These are phyloP conservation scores for Fabriciana adippe DNA, from an alignment of 2,888 invertebrate genomes.

Conservation along the genomic window DNA sequence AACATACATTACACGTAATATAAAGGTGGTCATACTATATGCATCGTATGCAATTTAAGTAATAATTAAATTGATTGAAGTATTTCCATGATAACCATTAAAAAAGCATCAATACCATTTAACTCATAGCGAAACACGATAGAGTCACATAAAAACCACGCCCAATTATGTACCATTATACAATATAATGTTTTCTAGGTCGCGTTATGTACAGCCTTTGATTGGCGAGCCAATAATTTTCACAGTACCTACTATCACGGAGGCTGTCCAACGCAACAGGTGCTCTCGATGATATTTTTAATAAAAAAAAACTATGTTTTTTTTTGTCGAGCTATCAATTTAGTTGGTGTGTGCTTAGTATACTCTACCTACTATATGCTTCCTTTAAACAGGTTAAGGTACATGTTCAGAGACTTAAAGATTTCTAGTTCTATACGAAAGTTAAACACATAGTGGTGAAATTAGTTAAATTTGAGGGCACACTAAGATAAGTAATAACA, in stretches of 20 bases:
- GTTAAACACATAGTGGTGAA: too few relatives aligned
- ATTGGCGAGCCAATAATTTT: constrained; percentile 46
- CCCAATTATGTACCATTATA: constrained; percentile 40
- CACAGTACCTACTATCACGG: constrained; percentile 43
- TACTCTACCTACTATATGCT: not conserved
- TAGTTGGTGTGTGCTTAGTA: not conserved
- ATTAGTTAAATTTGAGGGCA: too few relatives aligned
- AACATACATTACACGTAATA: too few relatives aligned
- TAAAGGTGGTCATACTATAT: not conserved
- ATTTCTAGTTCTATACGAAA: too few relatives aligned
- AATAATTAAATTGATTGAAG: not conserved
- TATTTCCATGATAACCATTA: not conserved
- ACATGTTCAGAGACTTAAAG: too few relatives aligned
- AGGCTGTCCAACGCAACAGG: constrained; percentile 45
- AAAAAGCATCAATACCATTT: not conserved
- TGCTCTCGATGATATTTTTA: constrained; percentile 43
- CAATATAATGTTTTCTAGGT: constrained; percentile 41
- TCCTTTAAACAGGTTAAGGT: not conserved
- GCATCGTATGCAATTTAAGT: not conserved
- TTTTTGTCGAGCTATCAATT: constrained; percentile 17
- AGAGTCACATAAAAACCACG: constrained; percentile 38
- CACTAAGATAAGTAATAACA: too few relatives aligned
- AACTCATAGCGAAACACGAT: constrained; percentile 12
- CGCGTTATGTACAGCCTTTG: constrained; percentile 41
- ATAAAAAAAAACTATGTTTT: constrained; percentile 33